These are phyloP conservation scores for Aporophyla lueneburgensis DNA, from an alignment of 2,888 invertebrate species.

Conservation along the genomic window DNA sequence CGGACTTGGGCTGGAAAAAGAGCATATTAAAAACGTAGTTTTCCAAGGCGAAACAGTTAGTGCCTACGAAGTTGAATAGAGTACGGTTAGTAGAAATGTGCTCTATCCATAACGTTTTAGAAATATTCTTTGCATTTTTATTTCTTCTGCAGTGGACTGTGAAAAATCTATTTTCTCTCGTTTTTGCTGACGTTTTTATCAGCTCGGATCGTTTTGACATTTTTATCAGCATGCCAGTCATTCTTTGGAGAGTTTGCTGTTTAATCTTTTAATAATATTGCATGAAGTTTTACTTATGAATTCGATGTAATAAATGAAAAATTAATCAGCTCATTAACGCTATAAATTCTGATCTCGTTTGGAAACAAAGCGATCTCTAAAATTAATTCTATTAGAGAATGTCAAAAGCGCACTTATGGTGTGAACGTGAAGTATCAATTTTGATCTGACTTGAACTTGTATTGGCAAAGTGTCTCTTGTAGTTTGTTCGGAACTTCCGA, in stretches of 20 bases:
- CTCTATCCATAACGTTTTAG: conserved; percentile 32
- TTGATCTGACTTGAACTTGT: conserved; percentile 55
- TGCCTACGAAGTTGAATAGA: conserved; percentile 47
- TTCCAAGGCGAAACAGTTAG: conserved; percentile 46
- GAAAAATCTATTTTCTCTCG: conserved; percentile 58
- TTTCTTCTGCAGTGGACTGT: conserved; percentile 54
- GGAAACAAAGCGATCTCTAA: not conserved
- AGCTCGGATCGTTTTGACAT: conserved; percentile 41
- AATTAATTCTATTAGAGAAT: not conserved
- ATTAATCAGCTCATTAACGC: not conserved
- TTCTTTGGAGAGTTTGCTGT: conserved; percentile 25
- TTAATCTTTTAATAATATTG: not conserved
- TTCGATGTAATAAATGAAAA: not conserved
- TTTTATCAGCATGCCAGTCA: conserved; percentile 54
- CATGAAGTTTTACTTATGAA: not conserved
- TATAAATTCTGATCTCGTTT: not conserved
- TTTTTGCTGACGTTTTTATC: conserved; percentile 51
- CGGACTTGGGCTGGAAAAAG: conserved; percentile 49
- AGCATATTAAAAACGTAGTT: conserved; percentile 57
- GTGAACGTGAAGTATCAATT: conserved; percentile 34
- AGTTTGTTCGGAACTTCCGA: conserved; percentile 40
- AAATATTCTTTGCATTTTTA: conserved; percentile 53
- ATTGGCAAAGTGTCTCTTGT: conserved; percentile 45
- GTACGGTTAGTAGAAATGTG: conserved; percentile 63
- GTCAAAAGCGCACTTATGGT: conserved; percentile 2